A percentile compares a stretch with the other conserved stretches of the same genome.
Evolutionary conservation across 2,113 vertebrate species (phyloP).

Genomic region (Microcebus tavaratra): DNA sequence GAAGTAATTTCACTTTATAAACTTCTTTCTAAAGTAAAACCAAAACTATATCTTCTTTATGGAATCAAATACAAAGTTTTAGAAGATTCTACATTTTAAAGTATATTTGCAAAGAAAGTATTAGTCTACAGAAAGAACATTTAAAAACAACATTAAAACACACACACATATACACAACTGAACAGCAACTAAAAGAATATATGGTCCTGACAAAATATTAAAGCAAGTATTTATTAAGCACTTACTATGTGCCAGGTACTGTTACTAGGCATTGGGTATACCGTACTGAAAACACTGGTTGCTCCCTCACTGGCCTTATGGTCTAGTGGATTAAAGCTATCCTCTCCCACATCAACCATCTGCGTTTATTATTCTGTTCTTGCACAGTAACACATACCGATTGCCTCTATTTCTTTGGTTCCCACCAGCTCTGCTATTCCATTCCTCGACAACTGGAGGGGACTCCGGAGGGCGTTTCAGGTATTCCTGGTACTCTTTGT

Average conservation of each 20-base stretch:
- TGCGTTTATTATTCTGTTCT: neutral
- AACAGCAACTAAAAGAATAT: neutral
- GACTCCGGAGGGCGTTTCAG: conserved; percentile 85
- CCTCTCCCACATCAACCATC: neutral
- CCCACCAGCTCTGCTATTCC: conserved; percentile 89
- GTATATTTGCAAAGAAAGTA: conserved; percentile 23
- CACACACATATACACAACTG: neutral
- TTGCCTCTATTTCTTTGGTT: conserved; percentile 88
- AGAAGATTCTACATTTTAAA: neutral
- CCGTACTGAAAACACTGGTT: neutral
- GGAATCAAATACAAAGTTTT: neutral
- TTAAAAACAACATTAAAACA: neutral
- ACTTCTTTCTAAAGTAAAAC: neutral
- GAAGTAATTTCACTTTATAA: conserved; percentile 1
- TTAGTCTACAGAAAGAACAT: neutral
- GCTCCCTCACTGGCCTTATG: neutral
- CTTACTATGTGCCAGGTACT: neutral
- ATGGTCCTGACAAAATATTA: neutral
- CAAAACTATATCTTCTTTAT: conserved; percentile 13
- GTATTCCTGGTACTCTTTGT: conserved; percentile 92
- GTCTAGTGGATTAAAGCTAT: neutral
- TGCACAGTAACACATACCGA: conserved; percentile 79
- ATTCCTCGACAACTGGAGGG: conserved; percentile 93
- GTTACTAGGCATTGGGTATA: neutral
- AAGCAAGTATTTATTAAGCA: neutral